phyloP scores from a whole-genome alignment of 2,113 vertebrate genomes.

The Symphodus melops region DNA sequence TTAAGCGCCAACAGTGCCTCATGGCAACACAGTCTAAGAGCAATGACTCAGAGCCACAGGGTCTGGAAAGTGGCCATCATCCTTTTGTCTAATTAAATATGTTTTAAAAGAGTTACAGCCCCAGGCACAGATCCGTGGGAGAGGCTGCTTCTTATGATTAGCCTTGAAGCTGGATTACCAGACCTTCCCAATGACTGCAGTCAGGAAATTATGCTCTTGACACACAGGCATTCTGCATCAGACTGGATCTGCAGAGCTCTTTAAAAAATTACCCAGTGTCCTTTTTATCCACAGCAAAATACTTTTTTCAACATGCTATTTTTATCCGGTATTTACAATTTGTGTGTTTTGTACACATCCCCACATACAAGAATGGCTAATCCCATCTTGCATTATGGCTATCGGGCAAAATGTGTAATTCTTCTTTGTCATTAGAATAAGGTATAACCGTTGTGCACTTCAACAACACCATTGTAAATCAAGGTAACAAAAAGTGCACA shows the following conservation, averaged over 20 bases:
- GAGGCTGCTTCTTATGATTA: conserved; percentile 67
- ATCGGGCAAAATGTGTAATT: not conserved
- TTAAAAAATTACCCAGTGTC: conserved; percentile 23
- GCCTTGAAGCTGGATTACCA: conserved; percentile 68
- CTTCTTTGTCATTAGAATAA: not conserved
- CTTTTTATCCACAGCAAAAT: conserved; percentile 1
- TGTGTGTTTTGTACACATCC: too few species aligned
- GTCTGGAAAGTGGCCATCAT: conserved; percentile 65
- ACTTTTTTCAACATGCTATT: not conserved
- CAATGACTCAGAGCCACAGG: conserved; percentile 44
- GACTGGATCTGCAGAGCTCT: conserved; percentile 40
- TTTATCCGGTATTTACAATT: too few species aligned
- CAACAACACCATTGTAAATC: conserved; percentile 9
- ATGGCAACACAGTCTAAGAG: conserved; percentile 29
- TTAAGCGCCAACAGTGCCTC: conserved; percentile 28
- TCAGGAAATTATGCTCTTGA: conserved; percentile 53
- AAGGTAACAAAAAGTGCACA: not conserved
- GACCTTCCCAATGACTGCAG: conserved; percentile 64
- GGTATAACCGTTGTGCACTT: not conserved
- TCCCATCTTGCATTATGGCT: too few species aligned
- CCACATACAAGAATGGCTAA: too few species aligned
- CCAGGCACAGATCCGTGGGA: conserved; percentile 49
- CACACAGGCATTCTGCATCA: conserved; percentile 43
- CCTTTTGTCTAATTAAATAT: conserved; percentile 77
- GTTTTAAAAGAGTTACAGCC: conserved; percentile 58